A percentile compares a stretch with the other conserved stretches of the same genome.
Evolutionary conservation across 2,797 vertebrate genomes (phyloP).

Genomic region (Epinephelus coioides): DNA sequence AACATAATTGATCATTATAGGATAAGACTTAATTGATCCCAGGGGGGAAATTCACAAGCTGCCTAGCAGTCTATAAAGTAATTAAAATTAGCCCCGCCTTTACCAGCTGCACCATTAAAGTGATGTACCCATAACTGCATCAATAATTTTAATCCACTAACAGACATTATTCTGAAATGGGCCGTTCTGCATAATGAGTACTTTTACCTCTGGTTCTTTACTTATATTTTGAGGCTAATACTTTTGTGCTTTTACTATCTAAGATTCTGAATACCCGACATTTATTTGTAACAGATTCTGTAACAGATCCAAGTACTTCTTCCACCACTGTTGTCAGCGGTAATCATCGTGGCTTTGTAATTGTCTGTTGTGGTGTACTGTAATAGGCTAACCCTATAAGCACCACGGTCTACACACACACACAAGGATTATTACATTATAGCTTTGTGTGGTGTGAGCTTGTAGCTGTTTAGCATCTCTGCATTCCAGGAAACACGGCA

Average conservation of each 20-base stretch:
- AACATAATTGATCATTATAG: too few species aligned
- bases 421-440: slow-evolving; percentile 52
- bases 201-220: not conserved
- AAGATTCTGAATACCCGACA: too few species aligned
- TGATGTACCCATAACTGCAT: not conserved
- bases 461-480: slow-evolving; percentile 38
- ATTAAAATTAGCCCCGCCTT: too few species aligned
- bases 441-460: slow-evolving; percentile 19
- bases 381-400: slow-evolving; percentile 59
- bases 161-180: not conserved
- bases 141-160: not conserved
- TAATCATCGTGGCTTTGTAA: slow-evolving; percentile 40
- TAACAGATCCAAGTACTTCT: not conserved
- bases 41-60: too few species aligned
- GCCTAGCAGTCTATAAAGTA: too few species aligned
- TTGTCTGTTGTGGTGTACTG: slow-evolving; percentile 44
- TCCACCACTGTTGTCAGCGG: slow-evolving; percentile 19
- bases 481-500: slow-evolving; percentile 48
- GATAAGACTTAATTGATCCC: too few species aligned
- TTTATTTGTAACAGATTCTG: not conserved
- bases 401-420: slow-evolving; percentile 28
- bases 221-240: not conserved
- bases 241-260: too few species aligned
- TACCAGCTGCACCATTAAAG: not conserved
- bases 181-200: not conserved